Base-by-base conservation (phyloP, 2,797 vertebrate species). In the Typhlichthys subterraneus region DNA sequence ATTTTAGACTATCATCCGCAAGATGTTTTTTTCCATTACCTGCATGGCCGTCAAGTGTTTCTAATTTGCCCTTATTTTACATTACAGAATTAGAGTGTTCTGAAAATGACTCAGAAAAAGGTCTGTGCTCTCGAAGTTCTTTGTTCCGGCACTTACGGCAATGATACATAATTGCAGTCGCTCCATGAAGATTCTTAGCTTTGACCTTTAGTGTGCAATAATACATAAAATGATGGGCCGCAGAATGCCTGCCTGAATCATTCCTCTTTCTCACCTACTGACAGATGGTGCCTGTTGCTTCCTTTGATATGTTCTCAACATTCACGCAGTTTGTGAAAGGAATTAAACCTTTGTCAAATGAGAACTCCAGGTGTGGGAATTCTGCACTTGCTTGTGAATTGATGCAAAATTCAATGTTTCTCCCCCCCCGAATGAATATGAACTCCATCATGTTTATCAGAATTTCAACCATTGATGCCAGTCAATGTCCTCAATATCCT, bases 121-220 rank as follows among this genome's bases (percentile, higher is more conserved):
- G 86, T 87, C 89, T 75, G 51, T 76, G 89, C 90, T 93, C 93
- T 94, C 90, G 90, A 67, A 67, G 68, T 82, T 85, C 88, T 92
- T 95, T 94, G 86, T 92, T 92, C 93, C 79, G 60, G 82, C 91
- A 90, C 92, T 94, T 91, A 82, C 80, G 89, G 88, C 95, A 97
- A 98, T 95, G 89, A 93, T 87, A 92, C 87, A 87, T 96, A 96
- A 97, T 96, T 95, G 87, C 90, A 88, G 88, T 88, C 88, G 92
- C 93, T 93, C 79, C 72, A 85, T 65, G 90, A 88, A 85, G 82
- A 84, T 78, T 89, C 88, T 89, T 87, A 85, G 84, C 80, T 88
- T 88, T 95, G 93, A 92, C 89, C 91, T 95, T 96, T 94, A 83
- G 72, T 91, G 86, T 81, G 77, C 85, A 80, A 87, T 93, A 95